phyloP scores from a whole-genome alignment of 1,140 invertebrate genomes.

The Leptinotarsa defecta region DNA sequence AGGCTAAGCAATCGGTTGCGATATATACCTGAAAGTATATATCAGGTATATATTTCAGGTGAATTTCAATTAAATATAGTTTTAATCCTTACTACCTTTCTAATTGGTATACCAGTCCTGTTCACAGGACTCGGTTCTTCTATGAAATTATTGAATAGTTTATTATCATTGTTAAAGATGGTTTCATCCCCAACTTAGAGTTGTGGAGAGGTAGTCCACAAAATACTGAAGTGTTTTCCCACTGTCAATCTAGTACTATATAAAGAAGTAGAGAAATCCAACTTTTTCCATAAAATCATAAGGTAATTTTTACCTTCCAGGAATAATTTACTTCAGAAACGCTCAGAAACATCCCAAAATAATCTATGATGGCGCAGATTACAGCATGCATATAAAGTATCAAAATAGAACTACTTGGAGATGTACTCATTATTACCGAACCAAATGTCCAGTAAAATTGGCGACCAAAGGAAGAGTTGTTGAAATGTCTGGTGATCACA shows the following conservation, averaged over 20 bases:
- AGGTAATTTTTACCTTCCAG: slow-evolving; percentile 30
- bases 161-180: no score
- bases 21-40: no score
- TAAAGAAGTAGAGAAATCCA: not conserved
- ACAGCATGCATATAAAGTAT: slow-evolving; percentile 34
- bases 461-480: slow-evolving; percentile 34
- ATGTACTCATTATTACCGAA: slow-evolving; percentile 38
- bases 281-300: not conserved
- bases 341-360: slow-evolving; percentile 44
- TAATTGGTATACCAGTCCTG: no score
- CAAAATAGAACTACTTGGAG: slow-evolving; percentile 38
- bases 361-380: slow-evolving; percentile 40
- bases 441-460: slow-evolving; percentile 38
- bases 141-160: no score
- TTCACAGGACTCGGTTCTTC: no score
- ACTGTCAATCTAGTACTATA: not conserved
- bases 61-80: no score
- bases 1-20: no score
- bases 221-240: not conserved
- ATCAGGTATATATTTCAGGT: no score
- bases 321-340: slow-evolving; percentile 37
- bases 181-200: not conserved
- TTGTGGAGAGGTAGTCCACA: not conserved
- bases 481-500: slow-evolving; percentile 30
- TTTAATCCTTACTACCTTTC: no score